phyloP scores from a whole-genome alignment of 1,140 invertebrate species.

The Oreohelix idahoensis region DNA sequence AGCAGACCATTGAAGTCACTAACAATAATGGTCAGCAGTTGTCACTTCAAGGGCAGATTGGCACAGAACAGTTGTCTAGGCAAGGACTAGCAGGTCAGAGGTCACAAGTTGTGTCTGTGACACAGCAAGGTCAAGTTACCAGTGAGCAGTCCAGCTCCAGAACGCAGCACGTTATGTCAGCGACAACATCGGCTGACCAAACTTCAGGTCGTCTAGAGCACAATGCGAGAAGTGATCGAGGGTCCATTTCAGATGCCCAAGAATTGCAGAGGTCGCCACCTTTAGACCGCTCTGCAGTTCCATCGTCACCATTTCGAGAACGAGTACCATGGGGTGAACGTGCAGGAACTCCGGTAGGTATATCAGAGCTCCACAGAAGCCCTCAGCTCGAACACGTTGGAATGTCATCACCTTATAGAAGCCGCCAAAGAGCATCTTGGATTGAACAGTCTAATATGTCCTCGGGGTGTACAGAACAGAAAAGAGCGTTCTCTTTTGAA shows the following conservation, averaged over 20 bases:
- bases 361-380: constrained; percentile 31
- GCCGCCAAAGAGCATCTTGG: constrained; percentile 39
- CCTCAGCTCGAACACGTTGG: constrained; percentile 21
- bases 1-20: constrained; percentile 34
- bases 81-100: neutral
- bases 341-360: neutral
- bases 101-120: constrained; percentile 23
- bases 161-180: neutral
- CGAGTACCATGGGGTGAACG: constrained; percentile 29
- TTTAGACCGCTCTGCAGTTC: constrained; percentile 7
- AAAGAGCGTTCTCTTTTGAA: constrained; percentile 31
- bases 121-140: constrained; percentile 28
- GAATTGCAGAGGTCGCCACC: constrained; percentile 23
- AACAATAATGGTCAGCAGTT: constrained; percentile 26
- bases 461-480: constrained; percentile 9
- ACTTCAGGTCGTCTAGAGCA: constrained; percentile 11
- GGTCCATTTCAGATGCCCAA: neutral
- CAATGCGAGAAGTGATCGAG: neutral
- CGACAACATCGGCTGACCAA: neutral
- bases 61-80: constrained; percentile 15
- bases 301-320: constrained; percentile 32
- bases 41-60: neutral
- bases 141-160: constrained; percentile 24
- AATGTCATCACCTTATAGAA: constrained; percentile 13
- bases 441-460: constrained; percentile 31